A percentile compares a stretch with the other conserved stretches of the same genome.
These are phyloP conservation scores for Labia minor DNA, from an alignment of 2,888 invertebrate genomes.

Conservation along the genomic window DNA sequence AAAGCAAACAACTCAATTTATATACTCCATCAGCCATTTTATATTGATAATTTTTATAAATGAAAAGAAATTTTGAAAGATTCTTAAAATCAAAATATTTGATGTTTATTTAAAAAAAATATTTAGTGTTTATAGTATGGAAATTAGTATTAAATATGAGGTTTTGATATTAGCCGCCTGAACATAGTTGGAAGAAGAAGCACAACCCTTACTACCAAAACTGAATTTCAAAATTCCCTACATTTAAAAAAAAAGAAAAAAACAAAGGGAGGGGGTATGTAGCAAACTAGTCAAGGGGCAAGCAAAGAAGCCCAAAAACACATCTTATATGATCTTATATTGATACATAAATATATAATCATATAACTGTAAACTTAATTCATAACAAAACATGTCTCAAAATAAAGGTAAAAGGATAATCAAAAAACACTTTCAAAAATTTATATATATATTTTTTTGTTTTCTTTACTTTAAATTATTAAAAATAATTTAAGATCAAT, in stretches of 20 bases:
- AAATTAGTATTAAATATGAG: not conserved
- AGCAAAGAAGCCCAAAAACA: too few relatives aligned
- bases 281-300: too few relatives aligned
- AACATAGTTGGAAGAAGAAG: not conserved
- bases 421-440: not conserved
- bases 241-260: too few relatives aligned
- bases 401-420: conserved; percentile 8
- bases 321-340: too few relatives aligned
- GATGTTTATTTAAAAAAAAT: too few relatives aligned
- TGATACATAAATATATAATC: too few relatives aligned
- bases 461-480: not conserved
- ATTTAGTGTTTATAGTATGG: not conserved
- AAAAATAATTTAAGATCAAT: not conserved
- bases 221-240: not conserved
- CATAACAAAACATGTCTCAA: not conserved
- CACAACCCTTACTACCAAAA: not conserved
- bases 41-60: not conserved
- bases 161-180: not conserved
- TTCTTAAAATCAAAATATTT: not conserved
- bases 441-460: not conserved
- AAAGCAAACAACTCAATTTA: conserved; percentile 65
- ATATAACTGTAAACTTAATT: not conserved
- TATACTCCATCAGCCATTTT: conserved; percentile 41
- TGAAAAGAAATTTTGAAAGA: not conserved
- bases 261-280: too few relatives aligned